Percentiles rank a stretch among this genome's conserved stretches.
Evolutionary conservation across 2,888 invertebrate genomes (phyloP).

Genomic region (Synergus itoensis): DNA sequence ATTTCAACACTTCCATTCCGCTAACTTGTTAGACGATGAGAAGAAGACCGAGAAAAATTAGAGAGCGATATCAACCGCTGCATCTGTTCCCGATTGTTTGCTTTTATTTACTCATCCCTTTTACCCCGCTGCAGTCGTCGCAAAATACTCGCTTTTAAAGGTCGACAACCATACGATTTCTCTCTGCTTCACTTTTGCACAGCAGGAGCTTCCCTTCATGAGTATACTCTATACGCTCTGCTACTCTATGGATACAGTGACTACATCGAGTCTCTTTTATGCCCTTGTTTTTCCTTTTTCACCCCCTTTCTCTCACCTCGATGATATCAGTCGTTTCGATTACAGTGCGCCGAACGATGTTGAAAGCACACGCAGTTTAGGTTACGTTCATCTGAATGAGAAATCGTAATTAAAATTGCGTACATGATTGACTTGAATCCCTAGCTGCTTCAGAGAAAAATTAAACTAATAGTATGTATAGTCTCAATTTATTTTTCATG

Average conservation of each 20-base stretch:
- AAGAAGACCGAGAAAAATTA: slow-evolving; percentile 42
- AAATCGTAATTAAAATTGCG: not conserved
- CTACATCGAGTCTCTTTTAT: slow-evolving; percentile 39
- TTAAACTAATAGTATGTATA: not conserved
- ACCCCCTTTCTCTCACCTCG: slow-evolving; percentile 14
- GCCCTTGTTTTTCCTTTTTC: not conserved
- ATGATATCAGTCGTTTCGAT: slow-evolving; percentile 52
- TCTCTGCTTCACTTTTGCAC: slow-evolving; percentile 15
- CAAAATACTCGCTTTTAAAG: slow-evolving; percentile 35
- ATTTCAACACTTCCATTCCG: slow-evolving; percentile 16
- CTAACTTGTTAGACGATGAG: not conserved
- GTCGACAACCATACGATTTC: slow-evolving; percentile 21
- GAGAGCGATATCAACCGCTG: slow-evolving; percentile 43
- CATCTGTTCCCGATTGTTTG: slow-evolving; percentile 46
- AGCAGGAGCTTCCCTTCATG: slow-evolving; percentile 23
- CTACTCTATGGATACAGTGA: slow-evolving; percentile 34
- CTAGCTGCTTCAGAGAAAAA: not conserved
- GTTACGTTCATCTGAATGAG: not conserved
- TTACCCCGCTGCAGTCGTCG: slow-evolving; percentile 28
- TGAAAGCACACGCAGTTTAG: slow-evolving; percentile 11
- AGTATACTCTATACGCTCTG: not conserved
- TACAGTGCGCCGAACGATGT: slow-evolving; percentile 26
- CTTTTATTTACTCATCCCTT: slow-evolving; percentile 24
- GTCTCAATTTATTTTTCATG: too few species aligned
- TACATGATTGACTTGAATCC: too few species aligned